These are phyloP conservation scores for Pachymerium ferrugineum DNA, from an alignment of 2,888 invertebrate genomes.

Conservation along the genomic window DNA sequence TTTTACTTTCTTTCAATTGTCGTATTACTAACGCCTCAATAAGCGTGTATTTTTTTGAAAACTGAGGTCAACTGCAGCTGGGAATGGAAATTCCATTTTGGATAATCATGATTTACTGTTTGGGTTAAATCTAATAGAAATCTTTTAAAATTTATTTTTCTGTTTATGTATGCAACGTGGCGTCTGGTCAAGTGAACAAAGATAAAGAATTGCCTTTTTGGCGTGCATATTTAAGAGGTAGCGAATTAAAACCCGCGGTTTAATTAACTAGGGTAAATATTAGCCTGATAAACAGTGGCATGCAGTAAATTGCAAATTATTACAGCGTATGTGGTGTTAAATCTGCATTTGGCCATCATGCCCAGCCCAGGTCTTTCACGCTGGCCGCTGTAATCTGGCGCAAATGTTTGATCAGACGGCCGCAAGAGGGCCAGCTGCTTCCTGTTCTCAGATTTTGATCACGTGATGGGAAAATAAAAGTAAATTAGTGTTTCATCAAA, in stretches of 20 bases:
- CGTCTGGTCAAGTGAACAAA: too few species aligned
- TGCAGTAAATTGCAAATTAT: neutral
- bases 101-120: too few species aligned
- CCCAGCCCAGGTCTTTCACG: neutral
- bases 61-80: too few species aligned
- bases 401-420: neutral
- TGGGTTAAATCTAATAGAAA: neutral
- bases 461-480: neutral
- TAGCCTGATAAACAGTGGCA: conserved; percentile 20
- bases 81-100: too few species aligned
- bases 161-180: too few species aligned
- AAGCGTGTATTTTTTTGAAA: too few species aligned
- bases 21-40: neutral
- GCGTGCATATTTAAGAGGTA: neutral
- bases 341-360: neutral
- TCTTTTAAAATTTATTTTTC: too few species aligned
- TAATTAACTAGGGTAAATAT: conserved; percentile 24
- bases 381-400: neutral
- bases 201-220: neutral
- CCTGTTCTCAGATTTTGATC: conserved; percentile 14
- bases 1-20: neutral
- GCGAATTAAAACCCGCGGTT: neutral
- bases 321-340: neutral
- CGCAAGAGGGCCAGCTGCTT: conserved; percentile 17
- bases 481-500: neutral